Conservation (phyloP, 2,888 invertebrate species). For the Caenorhabditis japonica region DNA sequence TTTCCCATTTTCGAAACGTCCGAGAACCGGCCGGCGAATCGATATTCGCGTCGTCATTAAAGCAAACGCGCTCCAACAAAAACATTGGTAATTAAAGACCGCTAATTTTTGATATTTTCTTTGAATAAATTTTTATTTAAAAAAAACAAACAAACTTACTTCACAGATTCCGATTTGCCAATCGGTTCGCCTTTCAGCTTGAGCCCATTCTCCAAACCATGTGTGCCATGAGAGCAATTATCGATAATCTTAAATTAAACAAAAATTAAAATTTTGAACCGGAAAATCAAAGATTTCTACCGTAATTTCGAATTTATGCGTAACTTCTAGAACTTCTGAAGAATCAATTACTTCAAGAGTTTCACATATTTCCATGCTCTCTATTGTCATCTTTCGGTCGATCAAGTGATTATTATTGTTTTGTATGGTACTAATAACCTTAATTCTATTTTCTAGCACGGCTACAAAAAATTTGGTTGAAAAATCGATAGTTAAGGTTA, state of each 20-base stretch:
- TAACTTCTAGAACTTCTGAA: not conserved
- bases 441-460: too few species aligned
- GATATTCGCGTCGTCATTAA: too few species aligned
- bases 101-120: too few species aligned
- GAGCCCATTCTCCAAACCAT: slow-evolving; percentile 25
- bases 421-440: slow-evolving; percentile 17
- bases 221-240: slow-evolving; percentile 37
- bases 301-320: slow-evolving; percentile 4
- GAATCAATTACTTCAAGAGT: not conserved
- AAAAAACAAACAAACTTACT: slow-evolving; percentile 5
- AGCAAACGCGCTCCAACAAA: too few species aligned
- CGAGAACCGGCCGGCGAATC: too few species aligned
- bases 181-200: slow-evolving; percentile 30
- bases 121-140: not conserved
- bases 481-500: too few species aligned
- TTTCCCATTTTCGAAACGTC: too few species aligned
- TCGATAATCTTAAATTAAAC: slow-evolving; percentile 23
- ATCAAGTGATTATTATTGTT: slow-evolving; percentile 41
- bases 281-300: slow-evolving; percentile 1
- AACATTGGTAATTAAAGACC: too few species aligned
- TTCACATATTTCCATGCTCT: slow-evolving; percentile 4
- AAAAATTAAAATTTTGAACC: not conserved
- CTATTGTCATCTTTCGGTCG: slow-evolving; percentile 14
- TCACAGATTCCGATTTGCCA: slow-evolving; percentile 1
- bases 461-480: too few species aligned